Evolutionary conservation across 2,797 vertebrate species (phyloP).

Genomic region (Coregonus ussuriensis): DNA sequence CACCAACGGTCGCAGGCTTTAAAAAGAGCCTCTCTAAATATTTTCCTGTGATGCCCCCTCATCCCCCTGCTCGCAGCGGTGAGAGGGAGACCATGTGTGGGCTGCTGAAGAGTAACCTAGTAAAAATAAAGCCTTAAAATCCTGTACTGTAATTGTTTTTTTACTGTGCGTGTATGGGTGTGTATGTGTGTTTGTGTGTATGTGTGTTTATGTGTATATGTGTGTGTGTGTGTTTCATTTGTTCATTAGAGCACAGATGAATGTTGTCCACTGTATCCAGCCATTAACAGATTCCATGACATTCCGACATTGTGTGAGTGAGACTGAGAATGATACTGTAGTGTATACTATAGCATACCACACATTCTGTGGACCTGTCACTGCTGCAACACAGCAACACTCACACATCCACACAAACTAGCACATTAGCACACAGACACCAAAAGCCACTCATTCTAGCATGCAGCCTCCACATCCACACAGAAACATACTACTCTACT

Average conservation of each 20-base stretch:
- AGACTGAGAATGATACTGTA: background rate
- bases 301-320: background rate
- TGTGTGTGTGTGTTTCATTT: background rate
- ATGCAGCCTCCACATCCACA: background rate
- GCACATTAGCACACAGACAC: too few species aligned
- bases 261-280: background rate
- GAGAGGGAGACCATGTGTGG: background rate
- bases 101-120: background rate
- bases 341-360: too few species aligned
- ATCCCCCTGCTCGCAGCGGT: background rate
- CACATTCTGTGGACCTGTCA: too few species aligned
- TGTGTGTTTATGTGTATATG: constrained; percentile 10
- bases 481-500: background rate
- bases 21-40: background rate
- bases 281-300: background rate
- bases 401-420: too few species aligned
- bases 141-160: too few species aligned
- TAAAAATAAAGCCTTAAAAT: too few species aligned
- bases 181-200: constrained; percentile 17
- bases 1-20: background rate
- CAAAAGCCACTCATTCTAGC: background rate
- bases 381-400: background rate
- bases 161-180: background rate
- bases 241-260: background rate
- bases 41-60: background rate